Evolutionary conservation across 2,888 invertebrate genomes (phyloP).

Genomic region (Elmis aenea): DNA sequence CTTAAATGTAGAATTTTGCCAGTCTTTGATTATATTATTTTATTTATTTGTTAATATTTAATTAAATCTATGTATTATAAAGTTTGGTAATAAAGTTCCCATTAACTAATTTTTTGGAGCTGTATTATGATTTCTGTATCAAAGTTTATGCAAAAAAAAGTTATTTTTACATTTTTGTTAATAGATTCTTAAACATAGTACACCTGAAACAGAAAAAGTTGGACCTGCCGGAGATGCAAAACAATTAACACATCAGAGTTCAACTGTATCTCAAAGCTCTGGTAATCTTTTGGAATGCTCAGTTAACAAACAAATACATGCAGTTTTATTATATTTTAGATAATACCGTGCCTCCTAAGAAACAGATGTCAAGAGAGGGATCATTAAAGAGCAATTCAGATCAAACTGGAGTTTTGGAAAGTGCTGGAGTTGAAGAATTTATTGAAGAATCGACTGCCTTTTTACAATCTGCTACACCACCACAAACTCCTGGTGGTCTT

Average conservation of each 20-base stretch:
- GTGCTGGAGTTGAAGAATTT: slow-evolving; percentile 34
- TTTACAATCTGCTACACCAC: slow-evolving; percentile 32
- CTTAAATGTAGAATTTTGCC: no score
- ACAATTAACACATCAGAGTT: slow-evolving; percentile 19
- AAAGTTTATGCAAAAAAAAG: slow-evolving; percentile 1
- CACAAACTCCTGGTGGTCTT: slow-evolving; percentile 37
- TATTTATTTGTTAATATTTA: no score
- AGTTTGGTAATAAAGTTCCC: no score
- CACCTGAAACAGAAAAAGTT: slow-evolving; percentile 17
- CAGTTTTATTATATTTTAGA: slow-evolving; percentile 8
- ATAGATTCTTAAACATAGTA: slow-evolving; percentile 40
- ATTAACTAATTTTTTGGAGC: no score
- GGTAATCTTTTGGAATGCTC: no score
- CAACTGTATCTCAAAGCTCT: no score
- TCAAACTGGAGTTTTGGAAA: slow-evolving; percentile 10
- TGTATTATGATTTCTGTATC: no score
- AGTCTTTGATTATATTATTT: no score
- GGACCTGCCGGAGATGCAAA: slow-evolving; percentile 13
- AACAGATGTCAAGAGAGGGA: slow-evolving; percentile 9
- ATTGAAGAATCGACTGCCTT: slow-evolving; percentile 34
- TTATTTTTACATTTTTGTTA: slow-evolving; percentile 12
- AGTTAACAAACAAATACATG: background rate
- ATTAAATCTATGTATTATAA: no score
- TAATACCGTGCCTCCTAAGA: slow-evolving; percentile 10
- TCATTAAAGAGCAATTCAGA: slow-evolving; percentile 20